phyloP scores from a whole-genome alignment of 2,888 invertebrate genomes.

The Oscheius onirici region DNA sequence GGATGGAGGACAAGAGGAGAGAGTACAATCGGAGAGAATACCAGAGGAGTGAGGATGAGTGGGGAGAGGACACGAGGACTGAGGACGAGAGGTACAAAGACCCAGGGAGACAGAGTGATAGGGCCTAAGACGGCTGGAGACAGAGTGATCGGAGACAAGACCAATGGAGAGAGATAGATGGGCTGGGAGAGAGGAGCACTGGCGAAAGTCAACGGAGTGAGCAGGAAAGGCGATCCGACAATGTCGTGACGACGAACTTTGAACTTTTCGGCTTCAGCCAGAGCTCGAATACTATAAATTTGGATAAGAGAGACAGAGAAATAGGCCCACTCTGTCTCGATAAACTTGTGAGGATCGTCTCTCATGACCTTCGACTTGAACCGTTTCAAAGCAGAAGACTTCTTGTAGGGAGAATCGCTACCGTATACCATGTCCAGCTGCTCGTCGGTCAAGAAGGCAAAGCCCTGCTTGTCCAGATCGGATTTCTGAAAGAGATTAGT shows the following conservation, averaged over 20 bases:
- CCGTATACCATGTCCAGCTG: slow-evolving; percentile 67
- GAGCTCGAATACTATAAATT: slow-evolving; percentile 54
- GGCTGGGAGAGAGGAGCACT: slow-evolving; percentile 52
- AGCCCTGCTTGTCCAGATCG: slow-evolving; percentile 64
- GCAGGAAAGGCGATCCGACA: slow-evolving; percentile 52
- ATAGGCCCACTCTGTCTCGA: slow-evolving; percentile 48
- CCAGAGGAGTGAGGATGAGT: slow-evolving; percentile 57
- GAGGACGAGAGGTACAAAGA: slow-evolving; percentile 64
- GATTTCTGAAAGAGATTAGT: slow-evolving; percentile 34
- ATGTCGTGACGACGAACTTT: slow-evolving; percentile 44
- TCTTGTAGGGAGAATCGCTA: slow-evolving; percentile 59
- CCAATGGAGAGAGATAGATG: slow-evolving; percentile 58
- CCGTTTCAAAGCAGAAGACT: slow-evolving; percentile 40
- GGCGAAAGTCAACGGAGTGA: slow-evolving; percentile 48
- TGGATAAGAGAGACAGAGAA: not conserved
- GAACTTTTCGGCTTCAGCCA: slow-evolving; percentile 57
- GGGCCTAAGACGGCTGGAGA: slow-evolving; percentile 66
- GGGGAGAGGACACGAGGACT: slow-evolving; percentile 66
- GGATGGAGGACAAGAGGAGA: slow-evolving; percentile 67
- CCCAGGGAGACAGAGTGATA: slow-evolving; percentile 67
- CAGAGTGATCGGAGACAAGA: slow-evolving; percentile 61
- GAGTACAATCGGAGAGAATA: slow-evolving; percentile 61
- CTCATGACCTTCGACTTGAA: slow-evolving; percentile 42
- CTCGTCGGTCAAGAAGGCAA: slow-evolving; percentile 52
- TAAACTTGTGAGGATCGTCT: slow-evolving; percentile 48